Evolutionary conservation across 2,888 invertebrate species (phyloP).

Genomic region (Liposcelis brunnea): DNA sequence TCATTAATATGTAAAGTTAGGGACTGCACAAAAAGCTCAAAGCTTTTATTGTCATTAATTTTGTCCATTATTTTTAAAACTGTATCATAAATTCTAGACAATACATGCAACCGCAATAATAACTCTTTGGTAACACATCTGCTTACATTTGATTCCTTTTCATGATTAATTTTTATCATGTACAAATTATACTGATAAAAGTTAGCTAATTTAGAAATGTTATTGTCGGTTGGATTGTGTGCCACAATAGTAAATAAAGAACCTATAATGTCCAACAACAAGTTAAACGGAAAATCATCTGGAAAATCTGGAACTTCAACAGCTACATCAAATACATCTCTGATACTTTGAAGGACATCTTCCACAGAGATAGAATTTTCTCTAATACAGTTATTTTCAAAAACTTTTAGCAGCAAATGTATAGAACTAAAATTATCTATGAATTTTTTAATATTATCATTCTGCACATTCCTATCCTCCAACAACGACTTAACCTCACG

Average conservation of each 20-base stretch:
- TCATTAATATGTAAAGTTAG: too few species aligned
- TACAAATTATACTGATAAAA: slow-evolving; percentile 5
- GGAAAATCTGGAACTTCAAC: not conserved
- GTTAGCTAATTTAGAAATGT: not conserved
- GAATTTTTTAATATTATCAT: too few species aligned
- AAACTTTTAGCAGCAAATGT: too few species aligned
- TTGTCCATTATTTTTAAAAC: not conserved
- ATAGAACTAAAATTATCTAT: too few species aligned
- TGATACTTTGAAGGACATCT: not conserved
- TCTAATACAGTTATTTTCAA: too few species aligned
- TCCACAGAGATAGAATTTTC: not conserved
- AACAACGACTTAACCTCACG: too few species aligned
- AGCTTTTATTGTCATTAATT: not conserved
- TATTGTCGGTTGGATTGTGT: too few species aligned
- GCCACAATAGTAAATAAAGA: too few species aligned
- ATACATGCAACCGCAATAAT: not conserved
- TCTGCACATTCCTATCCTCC: too few species aligned
- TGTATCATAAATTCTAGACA: not conserved
- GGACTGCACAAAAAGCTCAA: too few species aligned
- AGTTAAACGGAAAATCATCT: not conserved
- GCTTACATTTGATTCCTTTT: not conserved
- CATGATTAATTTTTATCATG: not conserved
- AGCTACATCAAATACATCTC: not conserved
- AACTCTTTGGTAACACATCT: not conserved
- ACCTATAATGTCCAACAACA: not conserved